Conservation (phyloP, 2,113 vertebrate genomes). For the Irena cyanogastra region DNA sequence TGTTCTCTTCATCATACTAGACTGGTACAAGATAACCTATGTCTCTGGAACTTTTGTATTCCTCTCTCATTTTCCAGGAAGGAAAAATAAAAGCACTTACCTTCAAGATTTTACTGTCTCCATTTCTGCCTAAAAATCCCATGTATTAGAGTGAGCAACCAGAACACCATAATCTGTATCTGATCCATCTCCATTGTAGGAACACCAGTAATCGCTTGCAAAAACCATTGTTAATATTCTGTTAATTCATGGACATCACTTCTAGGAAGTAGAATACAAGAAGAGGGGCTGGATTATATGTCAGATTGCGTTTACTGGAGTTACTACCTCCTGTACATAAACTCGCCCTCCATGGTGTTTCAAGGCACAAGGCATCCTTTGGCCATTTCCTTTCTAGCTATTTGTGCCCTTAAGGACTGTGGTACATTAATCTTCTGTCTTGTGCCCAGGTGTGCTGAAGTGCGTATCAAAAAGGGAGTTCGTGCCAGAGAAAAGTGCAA, state of each 20-base stretch:
- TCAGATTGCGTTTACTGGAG: not conserved
- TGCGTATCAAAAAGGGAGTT: not conserved
- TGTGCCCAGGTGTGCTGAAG: not conserved
- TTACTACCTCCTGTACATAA: not conserved
- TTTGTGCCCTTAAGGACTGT: not conserved
- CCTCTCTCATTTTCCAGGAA: not conserved
- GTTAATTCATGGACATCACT: not conserved
- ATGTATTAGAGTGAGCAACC: not conserved
- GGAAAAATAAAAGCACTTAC: not conserved
- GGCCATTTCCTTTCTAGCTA: not conserved
- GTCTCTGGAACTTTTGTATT: not conserved
- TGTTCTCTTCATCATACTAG: not conserved
- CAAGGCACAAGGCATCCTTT: not conserved
- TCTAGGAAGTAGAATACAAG: not conserved
- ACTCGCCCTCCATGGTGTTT: fast-evolving
- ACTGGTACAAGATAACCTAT: not conserved
- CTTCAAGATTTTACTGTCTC: not conserved
- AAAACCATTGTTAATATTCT: not conserved
- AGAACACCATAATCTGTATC: not conserved
- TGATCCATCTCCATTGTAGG: not conserved
- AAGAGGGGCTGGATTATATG: not conserved
- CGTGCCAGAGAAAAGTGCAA: not conserved
- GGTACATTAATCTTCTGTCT: not conserved
- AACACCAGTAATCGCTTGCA: not conserved
- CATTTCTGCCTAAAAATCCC: not conserved